phyloP scores from a whole-genome alignment of 2,888 invertebrate genomes.

The Acanthacorydalis orientalis region DNA sequence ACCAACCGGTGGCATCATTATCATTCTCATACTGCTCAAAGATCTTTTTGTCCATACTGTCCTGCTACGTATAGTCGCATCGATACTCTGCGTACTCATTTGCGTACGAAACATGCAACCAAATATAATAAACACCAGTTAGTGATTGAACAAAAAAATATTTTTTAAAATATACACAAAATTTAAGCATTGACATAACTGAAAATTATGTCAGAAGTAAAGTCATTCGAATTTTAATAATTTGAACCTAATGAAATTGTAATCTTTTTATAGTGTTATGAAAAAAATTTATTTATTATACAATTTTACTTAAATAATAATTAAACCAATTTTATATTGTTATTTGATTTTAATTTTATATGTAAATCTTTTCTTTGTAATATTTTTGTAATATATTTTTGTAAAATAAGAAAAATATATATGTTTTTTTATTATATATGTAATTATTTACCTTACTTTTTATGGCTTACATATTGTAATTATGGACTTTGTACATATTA shows the following conservation, averaged over 20 bases:
- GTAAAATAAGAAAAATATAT: not conserved
- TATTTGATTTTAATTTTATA: not conserved
- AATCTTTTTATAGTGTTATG: not conserved
- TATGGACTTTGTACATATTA: no score
- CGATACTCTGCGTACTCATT: slow-evolving; percentile 69
- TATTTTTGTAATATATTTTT: not conserved
- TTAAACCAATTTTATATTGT: not conserved
- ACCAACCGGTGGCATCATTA: slow-evolving; percentile 80
- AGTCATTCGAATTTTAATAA: not conserved
- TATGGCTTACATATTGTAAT: no score
- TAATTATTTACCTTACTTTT: no score
- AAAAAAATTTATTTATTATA: not conserved
- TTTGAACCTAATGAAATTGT: not conserved
- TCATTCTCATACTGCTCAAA: slow-evolving; percentile 66
- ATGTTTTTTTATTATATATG: not conserved
- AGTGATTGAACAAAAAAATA: not conserved
- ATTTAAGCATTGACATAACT: not conserved
- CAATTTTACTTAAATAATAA: not conserved
- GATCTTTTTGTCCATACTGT: slow-evolving; percentile 70
- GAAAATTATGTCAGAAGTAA: not conserved
- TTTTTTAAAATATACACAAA: not conserved
- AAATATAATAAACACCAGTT: not conserved
- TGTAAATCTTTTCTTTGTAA: not conserved
- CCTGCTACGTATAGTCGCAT: slow-evolving; percentile 76
- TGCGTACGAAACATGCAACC: slow-evolving; percentile 56